These are phyloP conservation scores for Fringilla coelebs DNA, from an alignment of 2,797 vertebrate species.

Conservation along the genomic window DNA sequence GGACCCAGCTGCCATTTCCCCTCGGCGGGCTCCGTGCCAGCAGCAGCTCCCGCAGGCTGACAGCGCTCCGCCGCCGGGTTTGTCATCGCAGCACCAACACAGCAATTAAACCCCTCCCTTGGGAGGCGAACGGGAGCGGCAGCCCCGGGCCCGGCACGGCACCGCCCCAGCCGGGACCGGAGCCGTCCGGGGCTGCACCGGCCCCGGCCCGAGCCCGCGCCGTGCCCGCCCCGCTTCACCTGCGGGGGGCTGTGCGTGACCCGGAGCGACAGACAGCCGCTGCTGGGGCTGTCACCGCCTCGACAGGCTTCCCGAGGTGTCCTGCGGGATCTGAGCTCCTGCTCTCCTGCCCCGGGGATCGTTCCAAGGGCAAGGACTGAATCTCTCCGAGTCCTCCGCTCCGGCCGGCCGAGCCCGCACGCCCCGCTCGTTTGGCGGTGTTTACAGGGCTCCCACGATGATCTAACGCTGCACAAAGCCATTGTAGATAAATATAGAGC, in stretches of 20 bases:
- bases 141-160: background rate
- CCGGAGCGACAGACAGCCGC: background rate
- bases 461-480: background rate
- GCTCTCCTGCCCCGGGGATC: rapidly evolving
- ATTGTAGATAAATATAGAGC: background rate
- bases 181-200: background rate
- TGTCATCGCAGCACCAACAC: background rate
- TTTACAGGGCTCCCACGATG: background rate
- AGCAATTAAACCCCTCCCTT: background rate
- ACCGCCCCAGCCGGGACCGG: background rate
- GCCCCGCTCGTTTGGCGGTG: background rate
- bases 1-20: background rate
- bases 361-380: rapidly evolving
- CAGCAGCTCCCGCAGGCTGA: background rate
- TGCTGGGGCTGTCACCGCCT: background rate
- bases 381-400: background rate
- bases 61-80: background rate
- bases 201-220: background rate
- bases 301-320: background rate
- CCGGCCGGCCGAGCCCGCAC: rapidly evolving
- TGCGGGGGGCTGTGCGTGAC: background rate
- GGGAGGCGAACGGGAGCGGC: rapidly evolving
- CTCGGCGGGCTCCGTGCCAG: background rate
- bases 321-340: rapidly evolving
- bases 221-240: background rate